These are phyloP conservation scores for Tretioscincus oriximinensis DNA, from an alignment of 2,113 vertebrate species.

Conservation along the genomic window DNA sequence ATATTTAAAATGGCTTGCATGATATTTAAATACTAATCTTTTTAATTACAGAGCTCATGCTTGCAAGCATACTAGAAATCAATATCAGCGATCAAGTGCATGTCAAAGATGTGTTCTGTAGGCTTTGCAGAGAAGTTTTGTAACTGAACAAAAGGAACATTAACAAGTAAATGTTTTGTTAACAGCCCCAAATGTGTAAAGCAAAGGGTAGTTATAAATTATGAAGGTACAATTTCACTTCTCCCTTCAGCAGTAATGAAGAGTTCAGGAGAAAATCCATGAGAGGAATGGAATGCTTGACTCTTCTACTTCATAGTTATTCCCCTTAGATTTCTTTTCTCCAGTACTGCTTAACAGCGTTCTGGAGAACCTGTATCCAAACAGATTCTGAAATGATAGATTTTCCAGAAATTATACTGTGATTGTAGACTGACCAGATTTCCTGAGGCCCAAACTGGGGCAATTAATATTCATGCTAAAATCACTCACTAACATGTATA, in stretches of 20 bases:
- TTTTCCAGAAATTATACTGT: too few species aligned
- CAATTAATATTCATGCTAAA: too few species aligned
- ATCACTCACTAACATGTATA: too few species aligned
- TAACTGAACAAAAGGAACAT: too few species aligned
- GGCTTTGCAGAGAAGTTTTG: not conserved
- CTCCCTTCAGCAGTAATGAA: not conserved
- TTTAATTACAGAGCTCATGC: not conserved
- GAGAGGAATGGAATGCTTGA: not conserved
- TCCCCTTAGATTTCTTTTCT: not conserved
- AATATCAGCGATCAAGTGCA: too few species aligned
- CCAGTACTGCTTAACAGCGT: not conserved
- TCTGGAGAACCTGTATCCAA: not conserved
- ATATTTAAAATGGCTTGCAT: not conserved
- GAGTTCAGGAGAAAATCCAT: not conserved
- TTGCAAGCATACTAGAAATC: not conserved
- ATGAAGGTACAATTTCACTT: not conserved
- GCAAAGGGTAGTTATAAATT: not conserved
- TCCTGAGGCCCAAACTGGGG: too few species aligned
- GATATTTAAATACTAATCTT: not conserved
- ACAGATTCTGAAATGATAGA: too few species aligned
- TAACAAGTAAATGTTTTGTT: not conserved
- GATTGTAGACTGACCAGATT: too few species aligned
- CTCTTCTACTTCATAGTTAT: not conserved
- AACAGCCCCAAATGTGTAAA: not conserved
- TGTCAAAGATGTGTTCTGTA: too few species aligned